Evolutionary conservation across 64 coral and sea anemone genomes (phyloP), one percentile per base, ranked within the genome.

Genomic region (Pachyseris speciosa): DNA sequence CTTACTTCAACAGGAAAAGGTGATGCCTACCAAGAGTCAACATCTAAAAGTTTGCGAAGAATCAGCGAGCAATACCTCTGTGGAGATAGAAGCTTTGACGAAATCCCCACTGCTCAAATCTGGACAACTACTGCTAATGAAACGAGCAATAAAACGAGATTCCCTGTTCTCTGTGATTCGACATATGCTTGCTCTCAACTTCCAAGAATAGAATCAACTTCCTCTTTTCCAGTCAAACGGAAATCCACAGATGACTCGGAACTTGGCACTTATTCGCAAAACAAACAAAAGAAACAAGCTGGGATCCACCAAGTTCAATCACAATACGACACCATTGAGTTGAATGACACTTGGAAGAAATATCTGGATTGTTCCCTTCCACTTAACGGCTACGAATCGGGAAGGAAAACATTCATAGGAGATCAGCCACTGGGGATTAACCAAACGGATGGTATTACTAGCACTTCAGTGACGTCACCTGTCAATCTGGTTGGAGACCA

Each of bases 1-100:
- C 22, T 16, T 61, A 9, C 33, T 16, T n/a, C n/a, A n/a, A n/a
- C n/a, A n/a, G n/a, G n/a, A n/a, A n/a, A n/a, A n/a, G n/a, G n/a
- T n/a, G 52, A 4, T n/a, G 33, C 27, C 26, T 34, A 63, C 11
- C 29, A 63, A 58, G 77, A 61, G 30, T 11, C 17, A 22, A 13
- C 17, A 19, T 12, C 74, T 16, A 78, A 32, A 51, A 80, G 9
- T 59, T 19, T 61, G 36, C n/a, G 77, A 20, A 55, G 17, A 61
- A 36, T 38, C 2, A 39, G 34, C 13, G 77, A 81, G 33, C 15
- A 36, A 20, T 81, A 39, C 37, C 52, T 60, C 13, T 81, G 32
- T 63, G 77, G 77, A 63, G 77, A 81, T 81, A 37, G 26, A 16
- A 61, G 34, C 19, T 60, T 81, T 61, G 51, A 16, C n/a, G 37